Conservation (phyloP, 2,888 invertebrate genomes). For the Cryptus viduatorius region DNA sequence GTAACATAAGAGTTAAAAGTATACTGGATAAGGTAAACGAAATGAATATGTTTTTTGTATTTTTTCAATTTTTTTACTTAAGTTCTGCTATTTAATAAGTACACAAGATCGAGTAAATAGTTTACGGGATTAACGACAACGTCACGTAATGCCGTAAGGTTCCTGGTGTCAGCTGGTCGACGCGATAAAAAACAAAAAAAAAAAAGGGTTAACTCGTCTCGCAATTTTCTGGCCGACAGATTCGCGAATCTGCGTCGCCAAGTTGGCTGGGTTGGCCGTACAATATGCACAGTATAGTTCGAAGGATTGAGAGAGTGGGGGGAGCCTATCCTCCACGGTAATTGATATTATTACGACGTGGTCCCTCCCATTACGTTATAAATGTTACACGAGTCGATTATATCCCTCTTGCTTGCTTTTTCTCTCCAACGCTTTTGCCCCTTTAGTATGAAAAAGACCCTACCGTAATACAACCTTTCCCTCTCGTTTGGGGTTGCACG, state of each 20-base stretch:
- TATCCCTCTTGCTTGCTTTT: slow-evolving; percentile 69
- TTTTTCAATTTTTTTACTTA: background rate
- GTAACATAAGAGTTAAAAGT: too few relatives aligned
- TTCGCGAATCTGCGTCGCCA: slow-evolving; percentile 77
- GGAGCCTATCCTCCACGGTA: slow-evolving; percentile 71
- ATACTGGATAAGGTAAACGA: too few relatives aligned
- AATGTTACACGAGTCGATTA: slow-evolving; percentile 81
- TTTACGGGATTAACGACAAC: slow-evolving; percentile 40
- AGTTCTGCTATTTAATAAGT: slow-evolving; percentile 1
- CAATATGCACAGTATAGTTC: slow-evolving; percentile 34
- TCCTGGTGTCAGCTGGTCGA: slow-evolving; percentile 59
- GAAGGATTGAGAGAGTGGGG: slow-evolving; percentile 36
- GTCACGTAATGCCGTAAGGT: slow-evolving; percentile 19
- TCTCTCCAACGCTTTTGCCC: slow-evolving; percentile 57
- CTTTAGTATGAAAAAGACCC: slow-evolving; percentile 17
- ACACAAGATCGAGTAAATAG: slow-evolving; percentile 26
- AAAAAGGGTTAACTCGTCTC: slow-evolving; percentile 34
- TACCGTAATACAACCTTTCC: slow-evolving; percentile 22
- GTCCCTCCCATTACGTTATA: slow-evolving; percentile 81
- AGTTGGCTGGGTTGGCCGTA: slow-evolving; percentile 63
- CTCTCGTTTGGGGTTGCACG: slow-evolving; percentile 34
- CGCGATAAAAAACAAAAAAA: slow-evolving; percentile 26
- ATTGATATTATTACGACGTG: slow-evolving; percentile 82
- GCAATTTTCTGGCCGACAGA: slow-evolving; percentile 80
- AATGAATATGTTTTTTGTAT: slow-evolving; percentile 16